Percentiles rank a stretch among this genome's conserved stretches.
These are phyloP conservation scores for Sinocyclocheilus anophthalmus DNA, from an alignment of 2,113 vertebrate genomes.

Conservation along the genomic window DNA sequence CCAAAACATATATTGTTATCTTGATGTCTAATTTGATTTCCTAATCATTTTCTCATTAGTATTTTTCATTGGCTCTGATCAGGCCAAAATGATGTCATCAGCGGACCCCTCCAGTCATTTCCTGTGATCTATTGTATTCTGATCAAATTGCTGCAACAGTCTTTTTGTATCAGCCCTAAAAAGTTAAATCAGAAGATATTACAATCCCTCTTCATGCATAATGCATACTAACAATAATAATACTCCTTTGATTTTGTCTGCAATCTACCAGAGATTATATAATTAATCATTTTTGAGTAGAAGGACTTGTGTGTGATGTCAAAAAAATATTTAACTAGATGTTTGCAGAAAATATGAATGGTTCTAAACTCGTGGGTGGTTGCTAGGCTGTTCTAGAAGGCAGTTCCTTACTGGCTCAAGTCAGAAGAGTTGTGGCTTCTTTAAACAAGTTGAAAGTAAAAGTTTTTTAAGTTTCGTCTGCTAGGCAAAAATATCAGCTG, in stretches of 20 bases:
- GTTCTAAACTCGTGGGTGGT: not conserved
- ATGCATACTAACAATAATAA: not conserved
- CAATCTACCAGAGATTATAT: not conserved
- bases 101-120: slow-evolving; percentile 18
- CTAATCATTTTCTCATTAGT: slow-evolving; percentile 27
- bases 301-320: not conserved
- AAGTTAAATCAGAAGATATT: not conserved
- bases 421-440: not conserved
- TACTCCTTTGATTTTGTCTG: not conserved
- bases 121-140: slow-evolving; percentile 12
- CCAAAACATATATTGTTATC: slow-evolving; percentile 32
- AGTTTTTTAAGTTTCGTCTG: not conserved
- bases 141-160: not conserved
- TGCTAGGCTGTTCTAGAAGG: not conserved
- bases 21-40: slow-evolving; percentile 35
- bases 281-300: not conserved
- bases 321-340: not conserved
- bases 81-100: slow-evolving; percentile 17
- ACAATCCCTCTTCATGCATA: not conserved
- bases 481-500: not conserved
- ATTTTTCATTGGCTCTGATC: slow-evolving; percentile 26
- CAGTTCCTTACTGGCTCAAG: not conserved
- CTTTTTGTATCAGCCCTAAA: not conserved
- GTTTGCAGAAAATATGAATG: not conserved
- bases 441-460: not conserved